Conservation (phyloP, 2,113 vertebrate species). For the Ursus arctos region DNA sequence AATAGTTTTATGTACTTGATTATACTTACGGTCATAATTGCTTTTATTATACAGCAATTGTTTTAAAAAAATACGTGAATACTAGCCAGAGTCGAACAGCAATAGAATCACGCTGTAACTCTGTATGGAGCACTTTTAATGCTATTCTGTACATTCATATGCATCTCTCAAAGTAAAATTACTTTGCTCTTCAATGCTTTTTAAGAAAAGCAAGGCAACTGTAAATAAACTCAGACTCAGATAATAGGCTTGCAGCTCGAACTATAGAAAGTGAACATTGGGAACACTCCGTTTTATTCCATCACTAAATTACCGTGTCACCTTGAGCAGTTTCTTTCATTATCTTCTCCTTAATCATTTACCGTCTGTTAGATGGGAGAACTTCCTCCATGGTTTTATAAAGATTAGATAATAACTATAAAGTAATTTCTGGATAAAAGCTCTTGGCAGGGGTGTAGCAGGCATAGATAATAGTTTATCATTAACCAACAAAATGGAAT, state of each 20-base stretch:
- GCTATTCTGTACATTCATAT: background rate
- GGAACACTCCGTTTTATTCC: constrained; percentile 52
- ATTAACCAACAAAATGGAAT: constrained; percentile 78
- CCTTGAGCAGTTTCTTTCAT: constrained; percentile 68
- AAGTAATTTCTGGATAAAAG: constrained; percentile 68
- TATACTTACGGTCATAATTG: background rate
- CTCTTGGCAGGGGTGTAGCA: constrained; percentile 72
- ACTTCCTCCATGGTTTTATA: constrained; percentile 81
- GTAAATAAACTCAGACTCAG: background rate
- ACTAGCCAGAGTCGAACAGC: background rate
- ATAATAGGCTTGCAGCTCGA: constrained; percentile 9
- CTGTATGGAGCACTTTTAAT: background rate
- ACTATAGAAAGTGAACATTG: background rate
- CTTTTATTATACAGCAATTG: constrained; percentile 29
- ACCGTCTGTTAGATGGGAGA: constrained; percentile 75
- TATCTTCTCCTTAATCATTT: constrained; percentile 84
- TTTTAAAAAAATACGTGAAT: background rate
- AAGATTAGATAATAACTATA: constrained; percentile 85
- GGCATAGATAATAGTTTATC: constrained; percentile 79
- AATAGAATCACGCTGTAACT: background rate
- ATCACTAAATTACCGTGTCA: constrained; percentile 41
- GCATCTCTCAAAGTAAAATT: background rate
- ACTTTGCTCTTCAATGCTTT: background rate
- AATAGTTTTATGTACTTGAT: constrained; percentile 6
- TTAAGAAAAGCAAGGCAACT: background rate